Percentiles rank a stretch among this genome's conserved stretches.
These are phyloP conservation scores for Phalacrocorax aristotelis DNA, from an alignment of 2,113 vertebrate species.

Conservation along the genomic window DNA sequence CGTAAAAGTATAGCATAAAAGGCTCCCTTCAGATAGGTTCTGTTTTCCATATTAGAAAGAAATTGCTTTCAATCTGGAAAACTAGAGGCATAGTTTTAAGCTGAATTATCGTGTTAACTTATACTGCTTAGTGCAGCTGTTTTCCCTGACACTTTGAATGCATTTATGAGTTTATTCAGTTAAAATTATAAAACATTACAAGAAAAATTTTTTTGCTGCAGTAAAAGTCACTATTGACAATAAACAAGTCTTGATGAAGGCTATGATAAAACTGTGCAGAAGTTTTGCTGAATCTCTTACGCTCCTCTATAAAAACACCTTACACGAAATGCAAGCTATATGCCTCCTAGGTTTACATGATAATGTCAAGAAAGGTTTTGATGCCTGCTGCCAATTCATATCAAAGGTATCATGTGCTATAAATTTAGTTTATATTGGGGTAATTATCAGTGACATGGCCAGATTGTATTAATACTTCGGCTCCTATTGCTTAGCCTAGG, in stretches of 20 bases:
- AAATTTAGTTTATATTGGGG: conserved; percentile 74
- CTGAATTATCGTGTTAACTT: conserved; percentile 31
- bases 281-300: neutral
- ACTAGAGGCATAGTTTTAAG: conserved; percentile 36
- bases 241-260: neutral
- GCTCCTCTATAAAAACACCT: neutral
- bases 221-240: conserved; percentile 30
- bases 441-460: conserved; percentile 72
- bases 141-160: neutral
- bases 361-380: conserved; percentile 60
- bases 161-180: conserved; percentile 53
- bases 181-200: conserved; percentile 24
- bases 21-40: conserved; percentile 14
- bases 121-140: neutral
- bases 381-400: conserved; percentile 48
- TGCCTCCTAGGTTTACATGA: conserved; percentile 29
- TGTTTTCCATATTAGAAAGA: conserved; percentile 36
- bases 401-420: conserved; percentile 55
- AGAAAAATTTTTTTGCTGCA: neutral
- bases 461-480: conserved; percentile 69
- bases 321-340: neutral
- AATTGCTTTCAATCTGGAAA: conserved; percentile 22
- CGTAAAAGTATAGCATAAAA: conserved; percentile 29
- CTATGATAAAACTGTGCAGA: neutral
- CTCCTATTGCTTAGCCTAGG: conserved; percentile 44